Percentiles rank a stretch among this genome's conserved stretches.
These are phyloP conservation scores for Bhutanitis thaidina DNA, from an alignment of 2,888 invertebrate genomes.

Conservation along the genomic window DNA sequence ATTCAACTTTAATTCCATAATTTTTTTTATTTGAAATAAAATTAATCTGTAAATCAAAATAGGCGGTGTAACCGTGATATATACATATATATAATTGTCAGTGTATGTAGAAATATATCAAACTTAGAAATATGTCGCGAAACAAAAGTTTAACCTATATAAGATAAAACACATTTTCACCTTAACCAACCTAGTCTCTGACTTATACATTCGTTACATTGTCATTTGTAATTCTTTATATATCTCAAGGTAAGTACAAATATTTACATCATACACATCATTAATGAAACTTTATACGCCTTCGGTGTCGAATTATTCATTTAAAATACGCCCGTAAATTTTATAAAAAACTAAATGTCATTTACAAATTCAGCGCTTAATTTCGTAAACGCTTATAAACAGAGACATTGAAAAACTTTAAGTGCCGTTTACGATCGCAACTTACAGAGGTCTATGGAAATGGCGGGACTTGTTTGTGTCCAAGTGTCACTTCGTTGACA, in stretches of 20 bases:
- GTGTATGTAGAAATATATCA: too few relatives aligned
- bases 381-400: slow-evolving; percentile 11
- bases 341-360: slow-evolving; percentile 9
- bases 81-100: too few relatives aligned
- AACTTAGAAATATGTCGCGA: too few relatives aligned
- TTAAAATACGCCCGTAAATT: not conserved
- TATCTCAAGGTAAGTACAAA: not conserved
- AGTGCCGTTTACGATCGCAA: not conserved
- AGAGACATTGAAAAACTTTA: slow-evolving; percentile 11
- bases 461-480: slow-evolving; percentile 1
- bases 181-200: too few relatives aligned
- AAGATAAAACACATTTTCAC: too few relatives aligned
- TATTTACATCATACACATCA: not conserved
- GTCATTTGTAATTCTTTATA: not conserved
- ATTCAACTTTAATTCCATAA: too few relatives aligned
- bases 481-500: slow-evolving; percentile 1
- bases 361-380: slow-evolving; percentile 14
- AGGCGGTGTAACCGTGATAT: too few relatives aligned
- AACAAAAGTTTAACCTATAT: too few relatives aligned
- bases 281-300: not conserved
- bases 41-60: too few relatives aligned
- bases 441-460: slow-evolving; percentile 2
- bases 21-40: too few relatives aligned
- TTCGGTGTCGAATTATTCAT: slow-evolving; percentile 10
- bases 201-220: not conserved